Base-by-base conservation (phyloP, 2,797 vertebrate species). In the Thalassophryne amazonica region DNA sequence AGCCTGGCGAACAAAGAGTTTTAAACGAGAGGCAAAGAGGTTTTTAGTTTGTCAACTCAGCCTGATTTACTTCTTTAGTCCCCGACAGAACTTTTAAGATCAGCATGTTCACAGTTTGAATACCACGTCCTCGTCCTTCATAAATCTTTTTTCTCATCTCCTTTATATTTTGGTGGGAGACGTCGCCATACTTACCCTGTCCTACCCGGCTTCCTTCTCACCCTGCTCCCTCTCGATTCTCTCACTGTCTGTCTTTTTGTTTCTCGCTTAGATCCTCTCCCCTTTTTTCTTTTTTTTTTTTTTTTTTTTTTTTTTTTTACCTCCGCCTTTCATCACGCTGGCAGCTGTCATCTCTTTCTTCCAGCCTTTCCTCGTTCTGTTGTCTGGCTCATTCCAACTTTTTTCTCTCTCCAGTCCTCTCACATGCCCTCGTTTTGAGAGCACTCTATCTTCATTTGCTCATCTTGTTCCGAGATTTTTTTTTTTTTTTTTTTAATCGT, bases 371-470 rank as follows among this genome's bases (percentile, higher is more conserved):
- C 19, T 6, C 30, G 39, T 16, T 9, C 16, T 8, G 19, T 17
- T 46, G n/a, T n/a, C 9, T 29, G 31, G 49, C 59, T 76, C 53
- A 37, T 69, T 23, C 25, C 35, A 52, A 54, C 50, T 55, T 54
- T 58, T 63, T 69, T 32, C 24, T 4, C 56, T 36, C 28, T 17
- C 25, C 25, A n/a, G 2, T 46, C 32, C 13, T 42, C 70, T 61
- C 33, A 23, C 55, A 59, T 69, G 34, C 7, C 48, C 62, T 68
- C 47, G 40, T 73, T 72, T 76, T 48, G 53, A 65, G 73, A 16
- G 7, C 12, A 36, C 58, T 60, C 33, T 7, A 15, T 69, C 63
- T 72, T 66, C 60, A 48, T 60, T 68, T 76, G 56, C 74, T 78
- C 51, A 21, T 19, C 19, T 30, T 6, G 33, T 59, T 69, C 40